phyloP scores from a whole-genome alignment of 2,888 invertebrate genomes.

The Tholera decimalis region DNA sequence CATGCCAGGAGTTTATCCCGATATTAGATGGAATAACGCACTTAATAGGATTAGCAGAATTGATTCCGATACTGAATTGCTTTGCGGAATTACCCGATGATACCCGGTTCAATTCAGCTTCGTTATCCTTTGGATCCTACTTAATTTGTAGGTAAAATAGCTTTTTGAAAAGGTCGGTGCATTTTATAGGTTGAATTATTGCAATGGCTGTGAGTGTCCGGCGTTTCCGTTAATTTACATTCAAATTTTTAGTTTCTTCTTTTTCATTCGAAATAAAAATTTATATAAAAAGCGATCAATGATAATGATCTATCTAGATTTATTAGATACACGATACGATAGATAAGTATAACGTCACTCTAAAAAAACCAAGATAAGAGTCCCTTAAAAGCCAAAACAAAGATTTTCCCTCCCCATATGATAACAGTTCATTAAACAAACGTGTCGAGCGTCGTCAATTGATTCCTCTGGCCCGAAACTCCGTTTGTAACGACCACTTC shows the following conservation, averaged over 20 bases:
- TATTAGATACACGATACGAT: no score
- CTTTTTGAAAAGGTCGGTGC: conserved; percentile 10
- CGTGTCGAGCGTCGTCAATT: conserved; percentile 36
- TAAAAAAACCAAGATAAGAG: no score
- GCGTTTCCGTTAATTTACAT: no score
- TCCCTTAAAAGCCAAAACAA: not conserved
- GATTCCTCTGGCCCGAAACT: conserved; percentile 40
- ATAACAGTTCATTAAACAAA: conserved; percentile 36
- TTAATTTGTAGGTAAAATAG: conserved; percentile 32
- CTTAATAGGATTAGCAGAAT: conserved; percentile 65
- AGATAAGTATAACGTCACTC: no score
- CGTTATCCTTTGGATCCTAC: conserved; percentile 17
- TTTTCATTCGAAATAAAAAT: no score
- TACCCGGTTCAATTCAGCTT: conserved; percentile 50
- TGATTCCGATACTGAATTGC: conserved; percentile 65
- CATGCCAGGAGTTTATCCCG: conserved; percentile 31
- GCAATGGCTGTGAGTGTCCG: no score
- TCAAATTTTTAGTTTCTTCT: no score
- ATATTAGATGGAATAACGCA: conserved; percentile 62
- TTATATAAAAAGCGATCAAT: no score
- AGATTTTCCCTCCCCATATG: conserved; percentile 4
- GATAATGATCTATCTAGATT: no score
- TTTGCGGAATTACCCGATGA: conserved; percentile 56
- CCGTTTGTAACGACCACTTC: conserved; percentile 55
- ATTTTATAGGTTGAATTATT: not conserved